Evolutionary conservation across 1,140 invertebrate genomes (phyloP).

Genomic region (Elymnias hypermnestra): DNA sequence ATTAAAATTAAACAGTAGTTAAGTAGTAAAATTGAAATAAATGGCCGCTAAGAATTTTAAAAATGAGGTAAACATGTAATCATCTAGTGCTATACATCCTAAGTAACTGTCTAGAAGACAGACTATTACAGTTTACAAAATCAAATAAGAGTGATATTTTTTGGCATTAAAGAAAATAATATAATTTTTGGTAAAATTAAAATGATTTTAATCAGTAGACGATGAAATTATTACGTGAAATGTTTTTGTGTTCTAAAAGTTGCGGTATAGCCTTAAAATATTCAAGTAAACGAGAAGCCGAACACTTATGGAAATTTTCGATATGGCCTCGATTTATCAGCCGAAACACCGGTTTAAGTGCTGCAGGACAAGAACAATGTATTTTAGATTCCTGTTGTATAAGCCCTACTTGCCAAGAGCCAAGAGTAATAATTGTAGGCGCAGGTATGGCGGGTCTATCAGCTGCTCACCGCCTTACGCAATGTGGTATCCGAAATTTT

Average conservation of each 20-base stretch:
- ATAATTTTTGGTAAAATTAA: not conserved
- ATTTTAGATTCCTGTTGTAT: conserved; percentile 67
- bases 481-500: conserved; percentile 83
- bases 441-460: conserved; percentile 87
- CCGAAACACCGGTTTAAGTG: conserved; percentile 30
- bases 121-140: conserved; percentile 5
- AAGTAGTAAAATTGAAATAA: too few species aligned
- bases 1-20: too few species aligned
- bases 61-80: not conserved
- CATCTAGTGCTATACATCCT: conserved; percentile 2
- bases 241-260: conserved; percentile 28
- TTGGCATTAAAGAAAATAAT: too few species aligned
- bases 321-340: conserved; percentile 27
- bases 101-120: conserved; percentile 15
- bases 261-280: conserved; percentile 19
- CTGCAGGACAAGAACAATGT: conserved; percentile 45
- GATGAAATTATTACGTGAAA: conserved; percentile 56
- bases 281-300: conserved; percentile 12
- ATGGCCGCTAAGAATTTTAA: too few species aligned
- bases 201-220: conserved; percentile 16
- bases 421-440: conserved; percentile 84
- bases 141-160: too few species aligned
- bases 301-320: conserved; percentile 5
- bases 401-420: conserved; percentile 78
- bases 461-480: conserved; percentile 81